Evolutionary conservation across 2,888 invertebrate species (phyloP).

Genomic region (Sisyra terminalis): DNA sequence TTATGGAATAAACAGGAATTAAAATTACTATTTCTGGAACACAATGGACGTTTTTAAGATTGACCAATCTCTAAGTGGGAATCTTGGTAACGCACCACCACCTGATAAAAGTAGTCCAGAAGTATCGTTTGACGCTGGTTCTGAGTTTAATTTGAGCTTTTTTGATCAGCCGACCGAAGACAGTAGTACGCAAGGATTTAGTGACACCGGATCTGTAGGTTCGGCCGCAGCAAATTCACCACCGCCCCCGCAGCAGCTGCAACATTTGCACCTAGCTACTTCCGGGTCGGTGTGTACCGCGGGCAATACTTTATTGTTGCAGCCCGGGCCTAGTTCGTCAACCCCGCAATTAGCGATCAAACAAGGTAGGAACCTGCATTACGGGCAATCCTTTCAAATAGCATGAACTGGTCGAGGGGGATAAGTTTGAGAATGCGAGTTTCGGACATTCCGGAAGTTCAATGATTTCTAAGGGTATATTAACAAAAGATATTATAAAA

Average conservation of each 20-base stretch:
- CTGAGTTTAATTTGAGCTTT: slow-evolving; percentile 67
- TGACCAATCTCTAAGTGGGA: slow-evolving; percentile 45
- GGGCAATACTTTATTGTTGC: slow-evolving; percentile 17
- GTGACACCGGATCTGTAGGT: slow-evolving; percentile 48
- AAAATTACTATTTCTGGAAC: slow-evolving; percentile 7
- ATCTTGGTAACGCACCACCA: slow-evolving; percentile 40
- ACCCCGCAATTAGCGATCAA: slow-evolving; percentile 20
- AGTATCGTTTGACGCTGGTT: slow-evolving; percentile 56
- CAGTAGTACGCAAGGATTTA: slow-evolving; percentile 48
- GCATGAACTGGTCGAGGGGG: neutral
- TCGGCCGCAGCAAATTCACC: slow-evolving; percentile 30
- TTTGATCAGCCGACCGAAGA: slow-evolving; percentile 50
- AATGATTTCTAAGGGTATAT: neutral
- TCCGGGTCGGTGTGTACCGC: slow-evolving; percentile 13
- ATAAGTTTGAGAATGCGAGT: neutral
- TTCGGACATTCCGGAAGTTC: neutral
- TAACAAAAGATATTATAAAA: neutral
- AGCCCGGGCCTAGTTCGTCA: slow-evolving; percentile 19
- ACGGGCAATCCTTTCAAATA: neutral
- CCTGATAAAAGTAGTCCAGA: slow-evolving; percentile 42
- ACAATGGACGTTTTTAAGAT: slow-evolving; percentile 57
- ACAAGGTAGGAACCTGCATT: slow-evolving; percentile 20
- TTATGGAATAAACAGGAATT: too few relatives aligned
- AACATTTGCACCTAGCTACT: slow-evolving; percentile 9
- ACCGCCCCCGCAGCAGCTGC: slow-evolving; percentile 24